A percentile compares a stretch with the other conserved stretches of the same genome.
phyloP scores from a whole-genome alignment of 2,113 vertebrate species.

The Microcebus lehilahytsara region DNA sequence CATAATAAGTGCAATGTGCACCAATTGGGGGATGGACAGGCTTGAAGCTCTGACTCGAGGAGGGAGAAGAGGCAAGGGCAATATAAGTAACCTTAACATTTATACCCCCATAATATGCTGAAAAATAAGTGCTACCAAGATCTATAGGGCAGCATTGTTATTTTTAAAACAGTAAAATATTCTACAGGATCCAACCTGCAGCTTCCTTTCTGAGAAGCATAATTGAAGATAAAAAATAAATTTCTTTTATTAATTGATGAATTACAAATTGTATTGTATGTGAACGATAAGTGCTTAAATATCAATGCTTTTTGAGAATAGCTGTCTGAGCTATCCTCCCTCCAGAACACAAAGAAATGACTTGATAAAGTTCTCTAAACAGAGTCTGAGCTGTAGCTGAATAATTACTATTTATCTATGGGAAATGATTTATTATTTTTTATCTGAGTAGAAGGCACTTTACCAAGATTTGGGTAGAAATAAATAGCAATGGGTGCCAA shows the following conservation, averaged over 20 bases:
- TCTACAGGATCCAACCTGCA: neutral
- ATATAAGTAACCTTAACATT: no score
- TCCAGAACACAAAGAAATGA: neutral
- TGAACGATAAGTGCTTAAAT: neutral
- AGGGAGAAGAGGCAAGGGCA: no score
- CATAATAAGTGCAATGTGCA: no score
- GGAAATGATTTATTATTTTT: neutral
- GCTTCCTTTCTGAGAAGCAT: neutral
- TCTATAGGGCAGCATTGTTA: neutral
- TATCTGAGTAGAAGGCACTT: neutral
- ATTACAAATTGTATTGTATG: neutral
- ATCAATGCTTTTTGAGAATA: neutral
- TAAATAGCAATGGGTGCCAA: neutral
- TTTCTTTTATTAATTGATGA: neutral
- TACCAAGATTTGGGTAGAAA: neutral
- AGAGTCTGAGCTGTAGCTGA: neutral
- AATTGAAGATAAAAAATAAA: neutral
- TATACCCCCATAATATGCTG: no score
- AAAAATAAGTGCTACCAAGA: neutral
- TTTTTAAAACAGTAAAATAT: neutral
- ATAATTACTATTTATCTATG: neutral
- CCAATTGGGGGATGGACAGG: no score
- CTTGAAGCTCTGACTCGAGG: no score
- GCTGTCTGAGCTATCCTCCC: neutral
- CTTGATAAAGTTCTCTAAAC: neutral